Percentiles rank a stretch among this genome's conserved stretches.
phyloP scores from a whole-genome alignment of 1,140 invertebrate species.

The Chlorops oryzae region DNA sequence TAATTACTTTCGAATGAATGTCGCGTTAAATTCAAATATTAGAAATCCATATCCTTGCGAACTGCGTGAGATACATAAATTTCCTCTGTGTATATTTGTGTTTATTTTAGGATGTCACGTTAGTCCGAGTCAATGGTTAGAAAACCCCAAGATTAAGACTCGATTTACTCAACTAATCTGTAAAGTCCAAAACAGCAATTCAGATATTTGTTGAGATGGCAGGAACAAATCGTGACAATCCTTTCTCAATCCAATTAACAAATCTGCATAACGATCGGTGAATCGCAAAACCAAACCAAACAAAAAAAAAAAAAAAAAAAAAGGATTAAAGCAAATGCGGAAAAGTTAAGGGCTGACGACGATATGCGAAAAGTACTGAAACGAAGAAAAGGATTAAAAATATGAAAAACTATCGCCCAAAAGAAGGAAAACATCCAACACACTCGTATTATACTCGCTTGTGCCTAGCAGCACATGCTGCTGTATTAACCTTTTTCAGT shows the following conservation, averaged over 20 bases:
- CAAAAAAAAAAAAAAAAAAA: neutral
- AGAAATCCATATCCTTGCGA: neutral
- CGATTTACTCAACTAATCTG: conserved; percentile 22
- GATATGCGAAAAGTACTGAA: neutral
- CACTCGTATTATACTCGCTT: too few relatives aligned
- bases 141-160: conserved; percentile 31
- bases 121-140: conserved; percentile 34
- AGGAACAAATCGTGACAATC: conserved; percentile 41
- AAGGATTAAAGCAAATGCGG: neutral
- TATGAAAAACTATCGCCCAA: too few relatives aligned
- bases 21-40: conserved; percentile 8
- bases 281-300: neutral
- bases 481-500: too few relatives aligned
- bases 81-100: too few relatives aligned
- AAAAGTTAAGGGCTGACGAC: neutral
- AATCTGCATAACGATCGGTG: conserved; percentile 37
- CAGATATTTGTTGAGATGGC: conserved; percentile 47
- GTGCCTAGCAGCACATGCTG: too few relatives aligned
- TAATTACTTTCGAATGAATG: too few relatives aligned
- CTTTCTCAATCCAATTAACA: conserved; percentile 45
- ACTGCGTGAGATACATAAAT: too few relatives aligned
- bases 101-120: conserved; percentile 6
- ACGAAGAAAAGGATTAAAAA: too few relatives aligned
- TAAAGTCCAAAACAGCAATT: conserved; percentile 27
- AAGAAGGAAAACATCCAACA: too few relatives aligned